Evolutionary conservation across 2,888 invertebrate genomes (phyloP).

Genomic region (Cephonodes hylas): DNA sequence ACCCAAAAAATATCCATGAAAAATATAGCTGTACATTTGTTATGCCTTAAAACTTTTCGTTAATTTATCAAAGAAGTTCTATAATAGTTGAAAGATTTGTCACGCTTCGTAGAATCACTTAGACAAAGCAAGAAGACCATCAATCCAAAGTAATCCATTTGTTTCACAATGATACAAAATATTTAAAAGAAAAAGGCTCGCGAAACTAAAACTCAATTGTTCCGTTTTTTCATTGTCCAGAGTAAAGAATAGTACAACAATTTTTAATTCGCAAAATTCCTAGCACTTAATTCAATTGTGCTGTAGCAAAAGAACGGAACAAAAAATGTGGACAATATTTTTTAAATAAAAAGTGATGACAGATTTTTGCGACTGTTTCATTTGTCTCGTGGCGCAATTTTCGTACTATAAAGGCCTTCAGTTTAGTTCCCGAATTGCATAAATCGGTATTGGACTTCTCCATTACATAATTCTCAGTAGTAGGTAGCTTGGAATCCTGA

Average conservation of each 20-base stretch:
- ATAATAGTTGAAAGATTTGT: conserved; percentile 21
- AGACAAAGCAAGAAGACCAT: conserved; percentile 10
- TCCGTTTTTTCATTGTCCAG: neutral
- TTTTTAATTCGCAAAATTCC: neutral
- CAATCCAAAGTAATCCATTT: conserved; percentile 12
- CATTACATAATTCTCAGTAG: no score
- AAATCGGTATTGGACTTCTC: no score
- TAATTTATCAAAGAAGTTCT: conserved; percentile 26
- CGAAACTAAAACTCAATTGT: neutral
- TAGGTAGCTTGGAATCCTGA: no score
- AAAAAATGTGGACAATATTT: no score
- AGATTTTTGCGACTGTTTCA: no score
- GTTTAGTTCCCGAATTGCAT: no score
- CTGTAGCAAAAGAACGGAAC: no score
- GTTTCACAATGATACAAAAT: neutral
- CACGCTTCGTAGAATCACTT: conserved; percentile 8
- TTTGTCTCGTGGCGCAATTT: no score
- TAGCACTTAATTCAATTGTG: no score
- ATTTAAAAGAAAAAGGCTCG: neutral
- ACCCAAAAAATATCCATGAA: neutral
- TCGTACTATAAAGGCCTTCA: no score
- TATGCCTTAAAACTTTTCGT: conserved; percentile 21
- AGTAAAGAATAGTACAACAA: neutral
- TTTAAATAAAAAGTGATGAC: no score
- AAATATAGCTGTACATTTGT: conserved; percentile 13